These are phyloP conservation scores for Stenopsyche tienmushanensis DNA, from an alignment of 1,140 invertebrate species.

Conservation along the genomic window DNA sequence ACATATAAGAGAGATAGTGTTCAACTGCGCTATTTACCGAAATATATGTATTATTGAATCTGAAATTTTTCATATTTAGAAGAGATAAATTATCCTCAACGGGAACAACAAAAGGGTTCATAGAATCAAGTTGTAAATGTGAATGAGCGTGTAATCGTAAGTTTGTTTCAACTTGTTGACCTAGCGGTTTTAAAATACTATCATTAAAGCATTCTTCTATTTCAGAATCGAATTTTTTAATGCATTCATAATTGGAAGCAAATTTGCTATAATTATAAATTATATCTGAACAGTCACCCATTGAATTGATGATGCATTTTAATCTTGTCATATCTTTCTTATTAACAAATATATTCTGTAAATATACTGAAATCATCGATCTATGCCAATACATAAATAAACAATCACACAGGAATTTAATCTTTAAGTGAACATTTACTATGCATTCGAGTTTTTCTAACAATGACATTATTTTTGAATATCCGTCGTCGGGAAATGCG, in stretches of 20 bases:
- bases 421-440: constrained; percentile 59
- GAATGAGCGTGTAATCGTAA: constrained; percentile 87
- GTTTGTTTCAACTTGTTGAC: constrained; percentile 87
- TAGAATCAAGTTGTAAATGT: constrained; percentile 81
- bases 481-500: constrained; percentile 57
- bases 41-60: constrained; percentile 50
- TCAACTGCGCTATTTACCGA: constrained; percentile 67
- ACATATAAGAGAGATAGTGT: constrained; percentile 91
- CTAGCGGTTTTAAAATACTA: constrained; percentile 71
- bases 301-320: constrained; percentile 66
- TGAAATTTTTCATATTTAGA: constrained; percentile 56
- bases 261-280: constrained; percentile 46
- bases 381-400: constrained; percentile 83
- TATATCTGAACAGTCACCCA: constrained; percentile 60
- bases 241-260: constrained; percentile 43
- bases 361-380: constrained; percentile 74
- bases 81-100: constrained; percentile 55
- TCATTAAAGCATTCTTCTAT: constrained; percentile 49
- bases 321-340: constrained; percentile 63
- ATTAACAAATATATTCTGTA: constrained; percentile 67
- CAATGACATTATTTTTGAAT: constrained; percentile 55
- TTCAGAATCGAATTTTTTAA: constrained; percentile 46
- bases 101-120: constrained; percentile 69
- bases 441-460: constrained; percentile 66
- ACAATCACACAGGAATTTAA: constrained; percentile 67